phyloP scores from a whole-genome alignment of 2,888 invertebrate genomes.

The Ornithoptera alexandrae region DNA sequence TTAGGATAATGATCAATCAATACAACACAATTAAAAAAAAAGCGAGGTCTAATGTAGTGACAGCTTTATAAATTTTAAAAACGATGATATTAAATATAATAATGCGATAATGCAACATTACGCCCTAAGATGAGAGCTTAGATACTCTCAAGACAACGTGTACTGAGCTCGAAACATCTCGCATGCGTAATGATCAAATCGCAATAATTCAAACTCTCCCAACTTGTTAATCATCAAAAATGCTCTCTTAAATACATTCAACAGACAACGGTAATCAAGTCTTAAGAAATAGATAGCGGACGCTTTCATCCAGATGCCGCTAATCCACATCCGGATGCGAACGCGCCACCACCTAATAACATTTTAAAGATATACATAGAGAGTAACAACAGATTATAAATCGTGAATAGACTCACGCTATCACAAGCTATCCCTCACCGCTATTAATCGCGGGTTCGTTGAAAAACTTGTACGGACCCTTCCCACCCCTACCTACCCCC shows the following conservation, averaged over 20 bases:
- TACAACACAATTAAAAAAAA: background rate
- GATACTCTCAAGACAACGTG: constrained; percentile 27
- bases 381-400: constrained; percentile 54
- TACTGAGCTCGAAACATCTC: constrained; percentile 31
- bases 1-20: background rate
- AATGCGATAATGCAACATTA: constrained; percentile 32
- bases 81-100: constrained; percentile 28
- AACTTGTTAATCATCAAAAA: constrained; percentile 43
- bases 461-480: constrained; percentile 57
- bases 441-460: constrained; percentile 47
- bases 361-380: constrained; percentile 58
- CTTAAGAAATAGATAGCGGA: constrained; percentile 56
- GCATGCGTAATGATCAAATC: constrained; percentile 30
- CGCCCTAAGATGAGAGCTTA: constrained; percentile 31
- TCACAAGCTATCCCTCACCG: constrained; percentile 33
- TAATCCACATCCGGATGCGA: constrained; percentile 32
- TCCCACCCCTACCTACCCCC: too few relatives aligned
- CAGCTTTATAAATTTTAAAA: constrained; percentile 32
- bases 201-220: constrained; percentile 29
- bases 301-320: constrained; percentile 35
- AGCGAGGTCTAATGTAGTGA: constrained; percentile 21
- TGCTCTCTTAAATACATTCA: constrained; percentile 60
- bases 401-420: constrained; percentile 33
- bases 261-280: constrained; percentile 69
- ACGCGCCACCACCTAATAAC: constrained; percentile 51